Evolutionary conservation across 2,797 vertebrate species (phyloP), one percentile per base, ranked within the genome.

Genomic region (Crocidura indochinensis): DNA sequence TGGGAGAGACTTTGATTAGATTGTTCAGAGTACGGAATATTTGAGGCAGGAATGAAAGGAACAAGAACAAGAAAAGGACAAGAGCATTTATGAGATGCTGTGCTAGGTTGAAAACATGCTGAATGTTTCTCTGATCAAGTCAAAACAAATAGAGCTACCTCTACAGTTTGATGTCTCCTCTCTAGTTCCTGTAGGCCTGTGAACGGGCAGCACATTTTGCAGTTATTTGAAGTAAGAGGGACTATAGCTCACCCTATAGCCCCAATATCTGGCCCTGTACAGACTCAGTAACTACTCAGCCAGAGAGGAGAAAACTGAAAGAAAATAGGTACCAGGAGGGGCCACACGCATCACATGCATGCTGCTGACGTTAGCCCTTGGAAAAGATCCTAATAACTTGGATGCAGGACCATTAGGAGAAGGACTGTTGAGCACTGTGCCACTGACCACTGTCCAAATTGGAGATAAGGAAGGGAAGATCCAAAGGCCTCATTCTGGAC

Each of bases 1-100:
- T n/a, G 77, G 87, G 56, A 74, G 60, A 88, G 86, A 68, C 77
- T 92, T 90, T 93, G 80, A 88, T 90, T 88, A 88, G 86, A 62
- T 60, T 89, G 46, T 62, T 93, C 85, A 44, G 82, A 83, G 86
- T 95, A 86, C 85, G 74, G 82, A 49, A 84, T 84, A 69, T 94
- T 68, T 92, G 93, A 91, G 79, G 83, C 47, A 53, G 65, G 89
- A 87, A 62, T 51, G 51, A 51, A 20, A 60, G 81, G 51, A n/a
- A 47, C 74, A 93, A 51, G 88, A 94, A 95, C 15, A 92, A 85
- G 38, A 38, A 38, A 38, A 80, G 67, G 64, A 84, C 0, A 56
- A 62, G 64, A 93, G 92, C 85, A 93, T 26, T 49, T 56, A 22
- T 60, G 78, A 84, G 77, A 44, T 15, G 1, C 14, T 22, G 38